These are phyloP conservation scores for Podarcis lilfordi DNA, from an alignment of 2,797 vertebrate genomes.

Conservation along the genomic window DNA sequence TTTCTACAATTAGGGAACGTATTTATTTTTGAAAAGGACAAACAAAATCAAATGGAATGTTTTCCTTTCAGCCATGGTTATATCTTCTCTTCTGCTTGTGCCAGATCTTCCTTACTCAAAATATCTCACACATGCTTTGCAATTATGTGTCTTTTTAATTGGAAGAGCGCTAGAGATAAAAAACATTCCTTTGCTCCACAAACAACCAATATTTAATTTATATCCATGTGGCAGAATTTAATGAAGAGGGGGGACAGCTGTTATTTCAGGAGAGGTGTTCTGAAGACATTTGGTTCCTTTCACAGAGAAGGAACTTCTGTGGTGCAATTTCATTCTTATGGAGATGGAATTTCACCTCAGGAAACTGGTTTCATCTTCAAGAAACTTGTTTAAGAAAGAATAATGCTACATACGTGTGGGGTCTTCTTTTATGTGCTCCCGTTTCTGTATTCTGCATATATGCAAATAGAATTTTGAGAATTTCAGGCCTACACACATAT, in stretches of 20 bases:
- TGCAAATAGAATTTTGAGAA: background rate
- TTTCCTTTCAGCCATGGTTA: background rate
- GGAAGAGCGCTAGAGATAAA: background rate
- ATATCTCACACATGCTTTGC: constrained; percentile 5
- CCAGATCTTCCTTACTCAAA: constrained; percentile 28
- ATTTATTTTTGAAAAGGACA: background rate
- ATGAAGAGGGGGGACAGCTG: constrained; percentile 19
- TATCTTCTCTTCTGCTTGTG: constrained; percentile 11
- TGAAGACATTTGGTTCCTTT: constrained; percentile 28
- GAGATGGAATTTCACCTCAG: background rate
- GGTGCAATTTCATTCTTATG: background rate
- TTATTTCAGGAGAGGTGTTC: constrained; percentile 32
- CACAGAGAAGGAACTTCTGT: constrained; percentile 27
- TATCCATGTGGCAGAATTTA: constrained; percentile 37
- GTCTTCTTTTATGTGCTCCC: background rate
- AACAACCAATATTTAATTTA: constrained; percentile 39
- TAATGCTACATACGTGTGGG: background rate
- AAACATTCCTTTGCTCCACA: constrained; percentile 9
- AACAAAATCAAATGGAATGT: background rate
- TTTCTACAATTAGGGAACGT: background rate
- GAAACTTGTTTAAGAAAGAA: background rate
- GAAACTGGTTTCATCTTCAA: background rate
- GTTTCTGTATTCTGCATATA: background rate
- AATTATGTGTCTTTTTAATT: constrained; percentile 28
- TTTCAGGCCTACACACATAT: too few species aligned